A percentile compares a stretch with the other conserved stretches of the same genome.
Conservation (phyloP, 2,888 invertebrate species). For the Dryococelus australis region DNA sequence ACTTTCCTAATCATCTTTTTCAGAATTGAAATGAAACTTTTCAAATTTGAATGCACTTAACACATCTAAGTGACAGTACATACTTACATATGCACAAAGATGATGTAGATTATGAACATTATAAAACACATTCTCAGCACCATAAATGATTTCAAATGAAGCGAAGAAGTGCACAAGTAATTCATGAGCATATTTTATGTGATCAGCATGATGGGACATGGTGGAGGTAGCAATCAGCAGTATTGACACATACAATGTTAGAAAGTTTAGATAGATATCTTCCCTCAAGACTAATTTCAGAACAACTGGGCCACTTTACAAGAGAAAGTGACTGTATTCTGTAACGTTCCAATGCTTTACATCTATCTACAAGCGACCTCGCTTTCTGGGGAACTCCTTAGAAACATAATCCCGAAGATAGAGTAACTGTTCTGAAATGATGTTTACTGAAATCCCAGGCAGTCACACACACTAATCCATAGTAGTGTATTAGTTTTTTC, state of each 20-base stretch:
- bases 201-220: neutral
- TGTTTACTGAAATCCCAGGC: too few relatives aligned
- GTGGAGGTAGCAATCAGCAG: neutral
- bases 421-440: too few relatives aligned
- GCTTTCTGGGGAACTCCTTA: constrained; percentile 49
- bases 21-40: constrained; percentile 45
- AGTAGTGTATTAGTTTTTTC: constrained; percentile 39
- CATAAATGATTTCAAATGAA: neutral
- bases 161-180: neutral
- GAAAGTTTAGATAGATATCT: neutral
- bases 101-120: neutral
- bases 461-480: constrained; percentile 42
- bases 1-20: constrained; percentile 38
- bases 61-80: constrained; percentile 46
- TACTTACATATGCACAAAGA: constrained; percentile 44
- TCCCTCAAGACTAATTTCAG: constrained; percentile 43
- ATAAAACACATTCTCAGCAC: neutral
- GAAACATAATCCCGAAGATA: neutral
- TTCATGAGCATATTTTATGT: neutral
- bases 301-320: constrained; percentile 51
- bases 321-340: constrained; percentile 50
- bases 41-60: constrained; percentile 49
- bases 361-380: constrained; percentile 48
- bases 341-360: constrained; percentile 52
- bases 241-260: neutral